A percentile compares a stretch with the other conserved stretches of the same genome.
These are phyloP conservation scores for Brenthis ino DNA, from an alignment of 2,888 invertebrate species.

Conservation along the genomic window DNA sequence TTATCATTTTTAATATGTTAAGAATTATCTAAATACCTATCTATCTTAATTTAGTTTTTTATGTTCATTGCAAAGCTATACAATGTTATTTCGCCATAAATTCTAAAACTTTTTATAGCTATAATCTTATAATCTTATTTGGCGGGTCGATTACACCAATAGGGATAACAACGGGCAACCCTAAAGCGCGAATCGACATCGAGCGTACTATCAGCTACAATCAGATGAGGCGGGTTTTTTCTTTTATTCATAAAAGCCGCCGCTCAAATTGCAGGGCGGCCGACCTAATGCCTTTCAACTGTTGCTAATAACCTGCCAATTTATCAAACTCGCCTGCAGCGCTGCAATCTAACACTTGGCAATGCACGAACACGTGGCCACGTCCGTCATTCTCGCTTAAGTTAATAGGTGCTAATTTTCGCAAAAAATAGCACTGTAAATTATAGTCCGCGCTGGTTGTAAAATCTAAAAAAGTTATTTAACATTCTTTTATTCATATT, in stretches of 20 bases:
- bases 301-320: slow-evolving; percentile 82
- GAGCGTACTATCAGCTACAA: slow-evolving; percentile 64
- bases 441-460: slow-evolving; percentile 27
- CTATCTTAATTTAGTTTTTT: neutral
- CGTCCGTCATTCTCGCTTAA: slow-evolving; percentile 29
- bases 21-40: no score
- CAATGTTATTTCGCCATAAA: slow-evolving; percentile 36
- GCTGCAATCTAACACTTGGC: slow-evolving; percentile 29
- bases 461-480: slow-evolving; percentile 23
- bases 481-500: slow-evolving; percentile 1
- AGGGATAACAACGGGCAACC: slow-evolving; percentile 53
- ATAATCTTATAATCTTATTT: slow-evolving; percentile 47
- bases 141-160: slow-evolving; percentile 49
- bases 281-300: slow-evolving; percentile 81
- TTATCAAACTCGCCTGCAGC: slow-evolving; percentile 75
- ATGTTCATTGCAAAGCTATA: slow-evolving; percentile 16
- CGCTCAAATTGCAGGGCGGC: slow-evolving; percentile 79
- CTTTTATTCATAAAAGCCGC: slow-evolving; percentile 72
- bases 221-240: slow-evolving; percentile 70
- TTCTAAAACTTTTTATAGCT: slow-evolving; percentile 43
- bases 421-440: slow-evolving; percentile 35
- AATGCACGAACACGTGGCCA: slow-evolving; percentile 31
- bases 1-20: no score
- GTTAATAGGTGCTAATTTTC: slow-evolving; percentile 38
- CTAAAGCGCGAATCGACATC: slow-evolving; percentile 57